Percentiles rank a stretch among this genome's conserved stretches.
phyloP scores from a whole-genome alignment of 2,797 vertebrate species.

The Alcedo atthis region DNA sequence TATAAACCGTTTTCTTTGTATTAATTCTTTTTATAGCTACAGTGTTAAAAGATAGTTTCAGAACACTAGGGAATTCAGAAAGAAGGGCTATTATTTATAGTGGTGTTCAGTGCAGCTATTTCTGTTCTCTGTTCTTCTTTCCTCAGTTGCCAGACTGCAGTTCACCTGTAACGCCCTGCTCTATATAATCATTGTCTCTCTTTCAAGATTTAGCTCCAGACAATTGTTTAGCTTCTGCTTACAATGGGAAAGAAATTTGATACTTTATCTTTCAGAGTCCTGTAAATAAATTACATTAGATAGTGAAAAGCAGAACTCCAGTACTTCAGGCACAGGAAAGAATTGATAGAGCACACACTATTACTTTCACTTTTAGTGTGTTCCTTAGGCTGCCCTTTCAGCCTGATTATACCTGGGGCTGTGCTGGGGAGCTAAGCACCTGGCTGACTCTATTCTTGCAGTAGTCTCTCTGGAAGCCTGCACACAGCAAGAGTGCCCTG shows the following conservation, averaged over 20 bases:
- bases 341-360: not conserved
- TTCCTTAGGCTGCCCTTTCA: not conserved
- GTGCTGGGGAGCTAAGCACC: not conserved
- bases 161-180: not conserved
- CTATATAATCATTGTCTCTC: not conserved
- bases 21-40: constrained; percentile 9
- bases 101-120: not conserved
- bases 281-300: constrained; percentile 21
- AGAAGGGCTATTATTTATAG: not conserved
- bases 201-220: constrained; percentile 22
- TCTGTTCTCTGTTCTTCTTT: constrained; percentile 6
- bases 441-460: not conserved
- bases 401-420: not conserved
- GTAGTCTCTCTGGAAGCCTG: not conserved
- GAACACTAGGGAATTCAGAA: not conserved
- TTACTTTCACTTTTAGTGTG: not conserved
- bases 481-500: not conserved
- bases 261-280: not conserved
- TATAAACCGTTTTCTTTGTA: constrained; percentile 31
- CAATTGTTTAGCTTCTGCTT: not conserved
- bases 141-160: constrained; percentile 1
- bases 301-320: not conserved
- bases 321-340: not conserved
- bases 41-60: not conserved
- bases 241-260: not conserved